Percentiles rank a stretch among this genome's conserved stretches.
These are phyloP conservation scores for Buphagus erythrorhynchus DNA, from an alignment of 2,797 vertebrate genomes.

Conservation along the genomic window DNA sequence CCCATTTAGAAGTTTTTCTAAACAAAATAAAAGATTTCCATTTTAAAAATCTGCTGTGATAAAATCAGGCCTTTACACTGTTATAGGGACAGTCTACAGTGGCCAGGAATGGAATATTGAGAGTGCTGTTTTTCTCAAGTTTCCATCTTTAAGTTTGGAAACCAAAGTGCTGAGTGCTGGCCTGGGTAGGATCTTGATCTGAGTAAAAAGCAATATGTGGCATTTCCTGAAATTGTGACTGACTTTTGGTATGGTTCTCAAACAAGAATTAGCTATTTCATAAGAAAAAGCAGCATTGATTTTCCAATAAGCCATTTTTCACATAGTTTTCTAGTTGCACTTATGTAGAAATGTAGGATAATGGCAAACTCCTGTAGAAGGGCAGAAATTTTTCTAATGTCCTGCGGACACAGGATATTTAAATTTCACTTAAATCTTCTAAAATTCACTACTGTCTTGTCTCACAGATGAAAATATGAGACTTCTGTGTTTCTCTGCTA, in stretches of 20 bases:
- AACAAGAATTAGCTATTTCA: background rate
- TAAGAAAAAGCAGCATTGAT: background rate
- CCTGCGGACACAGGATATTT: background rate
- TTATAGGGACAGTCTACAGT: background rate
- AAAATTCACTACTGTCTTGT: background rate
- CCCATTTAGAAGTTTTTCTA: background rate
- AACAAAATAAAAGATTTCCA: background rate
- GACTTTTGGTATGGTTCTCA: background rate
- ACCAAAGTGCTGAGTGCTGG: background rate
- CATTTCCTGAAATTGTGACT: background rate
- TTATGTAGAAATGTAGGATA: background rate
- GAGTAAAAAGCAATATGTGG: accelerated
- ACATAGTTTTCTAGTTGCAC: background rate
- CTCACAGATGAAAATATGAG: background rate
- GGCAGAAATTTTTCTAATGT: background rate
- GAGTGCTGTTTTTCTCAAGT: background rate
- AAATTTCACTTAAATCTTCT: background rate
- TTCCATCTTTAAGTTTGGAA: background rate
- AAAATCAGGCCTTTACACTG: background rate
- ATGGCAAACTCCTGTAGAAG: background rate
- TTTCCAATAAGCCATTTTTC: background rate
- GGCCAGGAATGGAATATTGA: accelerated
- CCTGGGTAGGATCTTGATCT: too few species aligned
- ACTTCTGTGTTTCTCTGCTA: background rate
- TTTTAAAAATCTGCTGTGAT: background rate